Base-by-base conservation (phyloP, 2,888 invertebrate genomes). In the Lasioglossum malachurum region DNA sequence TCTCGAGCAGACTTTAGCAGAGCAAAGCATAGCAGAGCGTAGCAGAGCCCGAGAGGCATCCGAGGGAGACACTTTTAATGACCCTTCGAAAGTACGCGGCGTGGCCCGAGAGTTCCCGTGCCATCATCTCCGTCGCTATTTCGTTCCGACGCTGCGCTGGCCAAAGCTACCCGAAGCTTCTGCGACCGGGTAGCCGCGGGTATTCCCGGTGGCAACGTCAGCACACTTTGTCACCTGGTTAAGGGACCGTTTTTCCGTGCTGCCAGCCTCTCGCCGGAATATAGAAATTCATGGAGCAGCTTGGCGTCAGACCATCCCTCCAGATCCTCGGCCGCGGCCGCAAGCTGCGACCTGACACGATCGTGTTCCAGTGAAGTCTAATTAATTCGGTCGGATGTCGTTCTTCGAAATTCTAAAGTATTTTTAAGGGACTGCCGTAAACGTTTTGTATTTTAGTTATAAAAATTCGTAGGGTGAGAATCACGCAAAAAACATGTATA, bases 191-290 rank as follows among this genome's bases (percentile, higher is more conserved):
- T 83, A 85, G 83, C 86, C 82, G 78, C 82, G 69, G 83, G 83
- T 88, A 90, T 92, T 92, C 92, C 91, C 92, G 75, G 74, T 88
- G 89, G 90, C 91, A 90, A 89, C 91, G 91, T 90, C 92, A 90
- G 87, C 86, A 86, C 89, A 89, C 90, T 92, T 91, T 92, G 91
- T 93, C 92, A 91, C 90, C 84, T 87, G 89, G 90, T 91, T 92
- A 90, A 89, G 86, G 83, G 87, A 89, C 88, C 88, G 88, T 92
- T 90, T 91, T 91, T 91, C 90, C 78, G 41, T 64, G 64, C 79
- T 80, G 85, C 44, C 80, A 82, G 49, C 41, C 81, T 44, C 64
- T 31, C 41, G 38, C 14, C 64, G 38, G 64, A 78, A 76, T 75
- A 67, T 57, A 78, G 82, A 80, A 83, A 86, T 83, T 79, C 80